Evolutionary conservation across 2,888 invertebrate species (phyloP).

Genomic region (Lydus trimaculatus): DNA sequence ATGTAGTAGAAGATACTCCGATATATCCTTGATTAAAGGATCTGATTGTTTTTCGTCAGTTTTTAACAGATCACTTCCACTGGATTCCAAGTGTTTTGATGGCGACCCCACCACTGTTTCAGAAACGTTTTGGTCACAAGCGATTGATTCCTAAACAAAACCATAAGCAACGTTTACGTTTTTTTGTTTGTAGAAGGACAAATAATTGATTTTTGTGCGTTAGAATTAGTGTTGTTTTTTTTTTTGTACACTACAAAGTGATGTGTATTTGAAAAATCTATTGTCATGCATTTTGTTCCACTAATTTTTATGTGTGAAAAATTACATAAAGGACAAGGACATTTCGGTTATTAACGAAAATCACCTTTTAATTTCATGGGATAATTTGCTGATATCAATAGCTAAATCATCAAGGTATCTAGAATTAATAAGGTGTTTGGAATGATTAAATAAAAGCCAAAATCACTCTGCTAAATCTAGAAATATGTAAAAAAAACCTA

Average conservation of each 20-base stretch:
- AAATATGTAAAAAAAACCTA: neutral
- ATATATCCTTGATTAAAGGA: conserved; percentile 48
- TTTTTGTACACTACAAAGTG: neutral
- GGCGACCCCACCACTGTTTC: conserved; percentile 86
- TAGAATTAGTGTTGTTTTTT: neutral
- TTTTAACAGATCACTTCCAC: conserved; percentile 63
- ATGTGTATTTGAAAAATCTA: neutral
- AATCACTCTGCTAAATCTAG: neutral
- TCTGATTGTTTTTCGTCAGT: conserved; percentile 35
- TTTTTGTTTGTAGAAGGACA: neutral
- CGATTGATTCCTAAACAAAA: conserved; percentile 57
- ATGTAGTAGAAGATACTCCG: conserved; percentile 54
- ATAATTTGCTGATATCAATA: conserved; percentile 37
- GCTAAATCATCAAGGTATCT: conserved; percentile 52
- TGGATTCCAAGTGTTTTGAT: conserved; percentile 86
- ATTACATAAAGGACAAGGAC: conserved; percentile 27
- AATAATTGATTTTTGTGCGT: neutral
- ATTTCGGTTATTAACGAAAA: conserved; percentile 22
- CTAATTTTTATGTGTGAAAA: conserved; percentile 5
- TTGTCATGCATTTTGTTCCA: neutral
- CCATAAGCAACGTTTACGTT: neutral
- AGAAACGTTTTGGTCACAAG: conserved; percentile 64
- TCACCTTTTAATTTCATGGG: conserved; percentile 41
- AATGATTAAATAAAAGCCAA: conserved; percentile 3
- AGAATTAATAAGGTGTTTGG: conserved; percentile 39